Base-by-base conservation (phyloP, 2,113 vertebrate species). In the Candoia aspera region DNA sequence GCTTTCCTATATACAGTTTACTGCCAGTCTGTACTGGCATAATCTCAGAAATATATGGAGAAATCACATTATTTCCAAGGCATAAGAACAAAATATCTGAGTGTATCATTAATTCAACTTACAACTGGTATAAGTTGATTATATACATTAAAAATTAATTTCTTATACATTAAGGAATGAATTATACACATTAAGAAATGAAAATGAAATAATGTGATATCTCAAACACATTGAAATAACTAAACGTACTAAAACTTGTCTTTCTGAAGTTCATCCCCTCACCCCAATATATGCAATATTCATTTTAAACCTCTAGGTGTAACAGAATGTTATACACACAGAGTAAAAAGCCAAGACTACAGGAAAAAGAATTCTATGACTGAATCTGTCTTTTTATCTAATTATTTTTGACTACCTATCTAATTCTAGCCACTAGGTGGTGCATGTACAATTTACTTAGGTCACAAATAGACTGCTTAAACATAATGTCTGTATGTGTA, bases 401-500 rank as follows among this genome's bases (percentile, higher is more conserved):
- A 33, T 4, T n/a, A 15, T 60, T 60, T 37, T 33, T 6, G 49
- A 49, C 49, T 49, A 42, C 13, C 58, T 79, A 8, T 21, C 57
- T 59, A 88, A 88, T 84, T 84, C 89, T 88, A 79, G 29, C 57
- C 84, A 33, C 0, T 0, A 88, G 60, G 68, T 24, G 8, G 2
- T 49, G 37, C 23, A 0, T 0, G 54, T n/a, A 95, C 87, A 88
- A 91, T 2, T 73, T 55, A 15, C 5, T 90, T 17, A n/a, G 84
- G 49, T 9, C 21, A 46, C 26, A 29, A 88, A 88, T 17, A 89
- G 29, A 15, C 0, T 21, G 29, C 57, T 0, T 0, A 9, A 49
- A 23, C 21, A 12, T 64, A 15, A 55, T 54, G 11, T 89, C 8
- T 33, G 37, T n/a, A 10, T 2, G 3, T 68, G 11, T 12, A 68